Base-by-base conservation (phyloP, 53 echinoderm and acorn worm species). In the Glandiceps talaboti region DNA sequence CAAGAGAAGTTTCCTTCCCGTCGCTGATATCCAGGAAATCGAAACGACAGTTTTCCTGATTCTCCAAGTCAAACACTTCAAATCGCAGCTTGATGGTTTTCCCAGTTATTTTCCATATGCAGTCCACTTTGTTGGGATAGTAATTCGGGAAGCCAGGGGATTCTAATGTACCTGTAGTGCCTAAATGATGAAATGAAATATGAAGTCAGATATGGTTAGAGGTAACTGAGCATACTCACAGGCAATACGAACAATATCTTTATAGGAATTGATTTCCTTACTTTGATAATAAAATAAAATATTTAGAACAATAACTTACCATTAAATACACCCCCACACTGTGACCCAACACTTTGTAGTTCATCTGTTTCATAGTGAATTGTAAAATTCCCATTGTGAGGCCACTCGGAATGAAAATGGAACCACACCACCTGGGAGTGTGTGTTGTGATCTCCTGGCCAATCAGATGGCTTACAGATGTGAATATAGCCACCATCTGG, bases 11-110 rank as follows among this genome's bases (percentile, higher is more conserved):
- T 27, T 32, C 30, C 76, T 82, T 75, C 31, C 88, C 88, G 74
- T 88, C 88, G 45, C 77, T 81, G 33, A 88, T 88, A 73, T 85
- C 88, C 76, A 88, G 72, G 79, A 79, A 88, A 76, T 88, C 88
- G 27, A 79, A 88, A 12, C 80, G 78, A 31, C 88, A 88, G 26
- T 78, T 73, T 33, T 77, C 82, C 33, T 88, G 81, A 31, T 85
- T 85, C 82, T 88, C 88, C 0, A 88, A 79, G 78, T 88, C 88
- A 79, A 88, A 88, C 73, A 80, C 75, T 78, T 82, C 85, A 64
- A 88, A 88, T 33, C 32, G 79, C 33, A 88, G 79, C 76, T 14
- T 78, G 75, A 88, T 79, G 33, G 74, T 85, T 31, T 31, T 82
- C 75, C 88, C 88, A 31, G 88, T 85, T 25, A 88, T 88, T 33